Evolutionary conservation across 1,140 invertebrate species (phyloP).

Genomic region (Philotrypesis tridentata): DNA sequence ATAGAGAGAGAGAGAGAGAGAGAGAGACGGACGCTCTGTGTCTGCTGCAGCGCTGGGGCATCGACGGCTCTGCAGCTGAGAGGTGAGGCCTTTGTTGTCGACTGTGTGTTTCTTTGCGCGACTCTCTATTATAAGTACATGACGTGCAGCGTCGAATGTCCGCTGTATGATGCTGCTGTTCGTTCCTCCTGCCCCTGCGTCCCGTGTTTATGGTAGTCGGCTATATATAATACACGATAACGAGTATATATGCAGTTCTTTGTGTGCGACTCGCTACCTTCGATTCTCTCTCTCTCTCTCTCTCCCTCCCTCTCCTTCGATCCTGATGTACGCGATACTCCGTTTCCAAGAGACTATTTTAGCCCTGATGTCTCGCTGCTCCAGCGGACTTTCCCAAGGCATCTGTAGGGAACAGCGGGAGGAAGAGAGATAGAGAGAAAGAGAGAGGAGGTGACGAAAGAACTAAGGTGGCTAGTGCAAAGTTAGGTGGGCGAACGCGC

Average conservation of each 20-base stretch:
- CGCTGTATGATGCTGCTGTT: background rate
- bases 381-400: background rate
- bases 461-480: background rate
- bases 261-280: background rate
- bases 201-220: background rate
- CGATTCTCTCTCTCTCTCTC: background rate
- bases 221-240: background rate
- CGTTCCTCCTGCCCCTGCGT: background rate
- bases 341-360: background rate
- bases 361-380: background rate
- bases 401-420: background rate
- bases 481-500: background rate
- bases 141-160: too few relatives aligned
- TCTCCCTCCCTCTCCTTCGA: background rate
- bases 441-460: slow-evolving; percentile 9
- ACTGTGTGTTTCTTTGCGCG: background rate
- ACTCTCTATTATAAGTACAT: too few relatives aligned
- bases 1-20: background rate
- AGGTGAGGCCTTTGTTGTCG: background rate
- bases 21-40: background rate
- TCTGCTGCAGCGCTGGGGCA: slow-evolving; percentile 1
- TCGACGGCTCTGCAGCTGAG: background rate
- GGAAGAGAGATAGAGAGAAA: slow-evolving; percentile 12
- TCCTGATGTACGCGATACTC: background rate
- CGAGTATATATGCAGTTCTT: background rate